Evolutionary conservation across 37 sponge, comb jelly and placozoan genomes (phyloP).

Genomic region (Eunapius fragilis): DNA sequence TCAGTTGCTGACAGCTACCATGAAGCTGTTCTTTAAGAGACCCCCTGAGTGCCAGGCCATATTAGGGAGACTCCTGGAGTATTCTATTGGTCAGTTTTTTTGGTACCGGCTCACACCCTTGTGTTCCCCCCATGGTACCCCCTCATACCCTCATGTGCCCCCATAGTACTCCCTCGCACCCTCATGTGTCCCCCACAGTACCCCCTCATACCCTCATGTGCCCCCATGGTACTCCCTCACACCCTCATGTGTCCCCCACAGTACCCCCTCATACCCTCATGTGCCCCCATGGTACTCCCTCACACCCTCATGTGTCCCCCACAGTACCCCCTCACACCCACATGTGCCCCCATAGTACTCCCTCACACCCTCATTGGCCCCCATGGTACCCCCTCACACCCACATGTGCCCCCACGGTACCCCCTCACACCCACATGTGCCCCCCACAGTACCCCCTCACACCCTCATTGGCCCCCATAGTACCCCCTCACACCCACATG

Average conservation of each 20-base stretch:
- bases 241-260: no score
- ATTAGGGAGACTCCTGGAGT: constrained; percentile 87
- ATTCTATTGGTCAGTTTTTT: constrained; percentile 69
- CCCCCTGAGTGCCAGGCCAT: constrained; percentile 96
- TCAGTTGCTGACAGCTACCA: constrained; percentile 84
- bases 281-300: no score
- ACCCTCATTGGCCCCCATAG: no score
- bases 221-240: neutral
- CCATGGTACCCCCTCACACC: no score
- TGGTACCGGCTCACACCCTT: no score
- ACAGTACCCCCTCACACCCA: no score
- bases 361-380: no score
- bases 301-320: neutral
- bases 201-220: neutral
- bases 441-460: neutral
- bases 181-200: neutral
- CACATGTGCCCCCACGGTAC: no score
- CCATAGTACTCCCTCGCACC: neutral
- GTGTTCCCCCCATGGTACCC: neutral
- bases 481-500: neutral
- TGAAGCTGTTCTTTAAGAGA: constrained; percentile 97
- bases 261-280: no score
- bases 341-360: no score
- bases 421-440: no score
- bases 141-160: no score